Evolutionary conservation across 92 coral and sea anemone genomes (phyloP), one percentile per base, ranked within the genome.

Genomic region (Epizoanthus rinbou): DNA sequence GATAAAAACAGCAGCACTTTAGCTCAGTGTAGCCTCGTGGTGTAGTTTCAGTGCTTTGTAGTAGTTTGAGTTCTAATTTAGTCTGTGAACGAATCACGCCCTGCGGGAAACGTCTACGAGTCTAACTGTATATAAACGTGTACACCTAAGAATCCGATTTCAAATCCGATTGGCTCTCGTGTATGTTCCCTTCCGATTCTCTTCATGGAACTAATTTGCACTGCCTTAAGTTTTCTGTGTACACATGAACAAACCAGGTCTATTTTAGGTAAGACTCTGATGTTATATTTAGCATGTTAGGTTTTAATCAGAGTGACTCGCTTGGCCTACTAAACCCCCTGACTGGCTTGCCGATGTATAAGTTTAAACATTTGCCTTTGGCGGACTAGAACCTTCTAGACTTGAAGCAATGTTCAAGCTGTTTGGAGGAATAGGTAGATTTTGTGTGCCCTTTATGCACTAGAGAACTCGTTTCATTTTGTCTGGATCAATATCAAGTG

Each of bases 401-500:
- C 54, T 50, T 11, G 54, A 50, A 50, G 54, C 54, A 50, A 15
- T 50, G 2, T 50, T 13, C 54, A 50, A 50, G 54, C 54, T 50
- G 14, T 50, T 50, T 50, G 13, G 54, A 50, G 54, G 15, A 2
- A 50, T 50, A 50, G 54, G 54, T 50, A 9, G 54, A 50, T 17
- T 24, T 58, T 35, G 5, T 15, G 4, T 15, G 9, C 43, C 69
- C 23, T 10, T 78, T 43, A 21, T 52, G 8, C 23, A 57, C 81
- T 57, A 78, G 22, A 63, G 57, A 78, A 39, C 22, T 78, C 39
- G 45, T 78, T 78, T 62, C 45, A 78, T 63, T 76, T 78, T n/a
- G 57, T 56, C 47, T 75, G 68, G 33, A 15, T 78, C 82, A 78
- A 78, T 78, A 78, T 78, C 82, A 78, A 59, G 62, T 78, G 45